A percentile compares a stretch with the other conserved stretches of the same genome.
Conservation (phyloP, 2,888 invertebrate species). For the Dryobotodes eremita region DNA sequence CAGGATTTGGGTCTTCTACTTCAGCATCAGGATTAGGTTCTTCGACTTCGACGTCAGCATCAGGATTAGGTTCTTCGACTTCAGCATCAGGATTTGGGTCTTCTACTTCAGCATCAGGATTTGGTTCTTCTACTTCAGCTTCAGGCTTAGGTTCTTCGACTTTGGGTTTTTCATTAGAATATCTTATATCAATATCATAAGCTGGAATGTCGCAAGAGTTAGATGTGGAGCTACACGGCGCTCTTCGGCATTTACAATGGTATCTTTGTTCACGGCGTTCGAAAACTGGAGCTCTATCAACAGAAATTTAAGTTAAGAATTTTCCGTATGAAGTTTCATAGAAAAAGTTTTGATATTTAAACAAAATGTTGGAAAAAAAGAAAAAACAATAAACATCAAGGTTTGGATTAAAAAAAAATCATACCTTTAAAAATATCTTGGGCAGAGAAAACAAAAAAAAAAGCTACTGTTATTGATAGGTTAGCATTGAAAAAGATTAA, state of each 20-base stretch:
- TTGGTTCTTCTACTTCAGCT: no score
- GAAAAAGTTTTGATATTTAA: not conserved
- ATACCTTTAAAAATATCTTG: slow-evolving; percentile 28
- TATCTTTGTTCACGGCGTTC: not conserved
- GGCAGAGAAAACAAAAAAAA: not conserved
- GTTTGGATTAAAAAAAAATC: slow-evolving; percentile 12
- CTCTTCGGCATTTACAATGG: slow-evolving; percentile 32
- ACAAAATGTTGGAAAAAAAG: not conserved
- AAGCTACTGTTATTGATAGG: slow-evolving; percentile 14
- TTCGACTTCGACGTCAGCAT: no score
- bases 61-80: no score
- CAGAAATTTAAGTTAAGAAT: not conserved
- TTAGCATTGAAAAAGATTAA: not conserved
- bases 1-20: not conserved
- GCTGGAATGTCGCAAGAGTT: not conserved
- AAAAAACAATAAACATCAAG: not conserved
- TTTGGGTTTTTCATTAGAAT: not conserved
- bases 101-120: no score
- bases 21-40: no score
- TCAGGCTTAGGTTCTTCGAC: no score
- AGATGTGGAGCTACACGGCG: slow-evolving; percentile 20
- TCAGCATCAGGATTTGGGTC: no score
- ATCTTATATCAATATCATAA: not conserved
- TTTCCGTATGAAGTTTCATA: not conserved
- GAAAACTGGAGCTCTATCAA: slow-evolving; percentile 41